A percentile compares a stretch with the other conserved stretches of the same genome.
phyloP scores from a whole-genome alignment of 2,113 vertebrate species.

The Setophaga petechia region DNA sequence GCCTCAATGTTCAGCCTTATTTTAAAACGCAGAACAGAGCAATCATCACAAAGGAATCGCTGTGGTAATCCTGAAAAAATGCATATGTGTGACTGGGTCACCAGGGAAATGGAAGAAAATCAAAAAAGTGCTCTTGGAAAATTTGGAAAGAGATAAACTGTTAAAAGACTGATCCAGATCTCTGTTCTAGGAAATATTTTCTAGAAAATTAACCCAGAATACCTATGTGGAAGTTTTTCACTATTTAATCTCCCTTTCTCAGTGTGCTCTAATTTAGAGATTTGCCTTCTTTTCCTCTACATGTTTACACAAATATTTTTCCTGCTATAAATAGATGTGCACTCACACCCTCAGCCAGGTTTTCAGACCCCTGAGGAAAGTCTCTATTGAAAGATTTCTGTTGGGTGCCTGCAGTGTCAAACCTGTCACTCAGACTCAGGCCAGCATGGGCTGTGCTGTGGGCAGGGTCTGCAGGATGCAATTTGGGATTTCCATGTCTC shows the following conservation, averaged over 20 bases:
- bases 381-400: neutral
- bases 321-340: neutral
- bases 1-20: neutral
- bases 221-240: neutral
- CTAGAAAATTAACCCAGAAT: neutral
- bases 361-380: neutral
- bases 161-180: neutral
- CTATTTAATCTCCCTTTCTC: neutral
- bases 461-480: neutral
- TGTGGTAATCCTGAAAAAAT: constrained; percentile 27
- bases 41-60: neutral
- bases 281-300: neutral
- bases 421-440: neutral
- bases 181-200: neutral
- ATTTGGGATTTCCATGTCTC: neutral
- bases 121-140: neutral
- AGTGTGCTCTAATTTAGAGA: neutral
- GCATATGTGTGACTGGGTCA: neutral
- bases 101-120: neutral
- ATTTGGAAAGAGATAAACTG: neutral
- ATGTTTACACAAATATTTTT: neutral
- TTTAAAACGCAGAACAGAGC: neutral
- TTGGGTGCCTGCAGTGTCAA: rapidly evolving
- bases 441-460: neutral
- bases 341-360: neutral